Conservation (phyloP, 2,888 invertebrate genomes). For the Amphipyra tragopoginis region DNA sequence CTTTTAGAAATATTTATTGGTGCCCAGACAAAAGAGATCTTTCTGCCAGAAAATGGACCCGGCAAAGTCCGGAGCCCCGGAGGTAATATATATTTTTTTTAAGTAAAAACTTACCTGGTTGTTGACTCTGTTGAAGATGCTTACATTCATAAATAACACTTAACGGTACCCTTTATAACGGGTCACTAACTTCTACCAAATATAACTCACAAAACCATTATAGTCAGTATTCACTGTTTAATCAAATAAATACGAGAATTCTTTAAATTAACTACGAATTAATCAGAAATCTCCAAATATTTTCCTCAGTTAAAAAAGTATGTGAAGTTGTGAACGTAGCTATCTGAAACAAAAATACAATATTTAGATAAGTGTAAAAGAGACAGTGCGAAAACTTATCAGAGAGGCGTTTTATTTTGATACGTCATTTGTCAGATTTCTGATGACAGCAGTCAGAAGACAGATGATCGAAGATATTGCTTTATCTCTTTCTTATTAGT, state of each 20-base stretch:
- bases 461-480: too few species aligned
- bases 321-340: background rate
- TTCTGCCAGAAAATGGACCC: background rate
- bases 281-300: constrained; percentile 10
- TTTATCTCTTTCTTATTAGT: too few species aligned
- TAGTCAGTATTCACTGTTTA: constrained; percentile 2
- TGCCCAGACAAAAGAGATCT: background rate
- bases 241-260: background rate
- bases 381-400: background rate
- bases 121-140: constrained; percentile 95
- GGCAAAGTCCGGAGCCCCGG: too few species aligned
- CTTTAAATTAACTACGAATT: constrained; percentile 2
- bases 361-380: constrained; percentile 4
- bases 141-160: constrained; percentile 93
- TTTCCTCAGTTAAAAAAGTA: constrained; percentile 24
- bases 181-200: constrained; percentile 51
- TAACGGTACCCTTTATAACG: constrained; percentile 76
- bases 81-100: background rate
- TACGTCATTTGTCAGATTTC: too few species aligned
- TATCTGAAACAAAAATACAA: constrained; percentile 17
- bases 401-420: constrained; percentile 15
- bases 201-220: constrained; percentile 40
- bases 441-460: too few species aligned
- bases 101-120: constrained; percentile 90
- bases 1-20: too few species aligned